Percentiles rank a stretch among this genome's conserved stretches.
These are phyloP conservation scores for Sebastes itinus DNA, from an alignment of 2,797 vertebrate genomes.

Conservation along the genomic window DNA sequence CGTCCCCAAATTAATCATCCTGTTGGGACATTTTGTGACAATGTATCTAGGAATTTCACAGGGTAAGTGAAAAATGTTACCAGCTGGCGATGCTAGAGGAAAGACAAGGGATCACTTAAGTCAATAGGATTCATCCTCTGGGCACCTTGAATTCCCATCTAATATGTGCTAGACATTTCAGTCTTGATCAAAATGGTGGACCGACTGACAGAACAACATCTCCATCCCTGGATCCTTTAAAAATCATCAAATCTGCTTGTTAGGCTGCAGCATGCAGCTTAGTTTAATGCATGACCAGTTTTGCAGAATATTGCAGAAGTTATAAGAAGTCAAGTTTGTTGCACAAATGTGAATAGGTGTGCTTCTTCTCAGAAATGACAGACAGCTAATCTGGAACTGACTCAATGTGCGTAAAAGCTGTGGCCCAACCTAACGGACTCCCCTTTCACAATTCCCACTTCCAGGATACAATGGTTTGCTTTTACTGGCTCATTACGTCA, in stretches of 20 bases:
- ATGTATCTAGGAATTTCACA: background rate
- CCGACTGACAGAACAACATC: background rate
- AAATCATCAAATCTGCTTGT: background rate
- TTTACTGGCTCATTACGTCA: conserved; percentile 39
- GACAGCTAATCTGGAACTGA: conserved; percentile 36
- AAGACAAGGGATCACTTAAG: background rate
- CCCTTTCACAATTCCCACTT: conserved; percentile 65
- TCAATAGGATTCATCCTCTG: background rate
- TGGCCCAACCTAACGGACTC: conserved; percentile 57
- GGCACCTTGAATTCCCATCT: background rate
- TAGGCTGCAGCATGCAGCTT: background rate
- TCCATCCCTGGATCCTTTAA: background rate
- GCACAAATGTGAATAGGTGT: background rate
- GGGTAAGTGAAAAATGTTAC: background rate
- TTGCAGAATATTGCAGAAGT: background rate
- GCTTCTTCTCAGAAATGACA: conserved; percentile 60
- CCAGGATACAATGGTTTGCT: conserved; percentile 44
- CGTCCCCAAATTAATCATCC: background rate
- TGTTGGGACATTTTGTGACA: background rate
- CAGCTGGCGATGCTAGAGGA: background rate
- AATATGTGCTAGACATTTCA: background rate
- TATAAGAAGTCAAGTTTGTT: background rate
- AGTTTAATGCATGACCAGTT: background rate
- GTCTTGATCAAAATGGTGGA: background rate
- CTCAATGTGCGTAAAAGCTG: conserved; percentile 48